phyloP scores from a whole-genome alignment of 2,888 invertebrate genomes.

The Amblyjoppa fuscipennis region DNA sequence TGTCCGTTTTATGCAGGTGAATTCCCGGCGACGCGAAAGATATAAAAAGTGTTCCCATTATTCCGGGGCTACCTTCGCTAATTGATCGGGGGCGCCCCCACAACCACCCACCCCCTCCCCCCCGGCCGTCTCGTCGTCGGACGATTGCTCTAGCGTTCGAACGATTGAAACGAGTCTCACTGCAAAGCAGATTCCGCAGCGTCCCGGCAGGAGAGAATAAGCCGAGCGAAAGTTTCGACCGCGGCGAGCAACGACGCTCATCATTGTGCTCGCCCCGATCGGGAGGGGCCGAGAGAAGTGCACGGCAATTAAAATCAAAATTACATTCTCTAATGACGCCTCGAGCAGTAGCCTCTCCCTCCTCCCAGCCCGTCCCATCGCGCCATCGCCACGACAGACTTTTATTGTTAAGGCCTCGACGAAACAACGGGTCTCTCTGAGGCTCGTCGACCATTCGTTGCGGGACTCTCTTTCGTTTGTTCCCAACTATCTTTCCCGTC shows the following conservation, averaged over 20 bases:
- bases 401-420: constrained; percentile 26
- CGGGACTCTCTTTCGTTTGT: constrained; percentile 3
- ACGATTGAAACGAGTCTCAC: constrained; percentile 2
- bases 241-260: constrained; percentile 16
- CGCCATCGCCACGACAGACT: neutral
- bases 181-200: constrained; percentile 8
- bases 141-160: constrained; percentile 16
- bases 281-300: constrained; percentile 35
- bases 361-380: neutral
- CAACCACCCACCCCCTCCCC: neutral
- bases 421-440: constrained; percentile 17
- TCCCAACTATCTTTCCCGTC: neutral
- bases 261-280: constrained; percentile 60
- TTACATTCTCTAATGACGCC: constrained; percentile 49
- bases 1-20: constrained; percentile 10
- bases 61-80: constrained; percentile 50
- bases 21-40: constrained; percentile 14
- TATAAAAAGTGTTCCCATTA: constrained; percentile 55
- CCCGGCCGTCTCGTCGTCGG: neutral
- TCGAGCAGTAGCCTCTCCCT: constrained; percentile 1
- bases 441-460: constrained; percentile 4
- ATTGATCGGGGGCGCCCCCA: constrained; percentile 41
- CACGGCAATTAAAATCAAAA: constrained; percentile 56
- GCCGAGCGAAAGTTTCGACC: constrained; percentile 45
- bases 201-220: constrained; percentile 11